phyloP scores from a whole-genome alignment of 2,113 vertebrate genomes.

The Strigops habroptila region DNA sequence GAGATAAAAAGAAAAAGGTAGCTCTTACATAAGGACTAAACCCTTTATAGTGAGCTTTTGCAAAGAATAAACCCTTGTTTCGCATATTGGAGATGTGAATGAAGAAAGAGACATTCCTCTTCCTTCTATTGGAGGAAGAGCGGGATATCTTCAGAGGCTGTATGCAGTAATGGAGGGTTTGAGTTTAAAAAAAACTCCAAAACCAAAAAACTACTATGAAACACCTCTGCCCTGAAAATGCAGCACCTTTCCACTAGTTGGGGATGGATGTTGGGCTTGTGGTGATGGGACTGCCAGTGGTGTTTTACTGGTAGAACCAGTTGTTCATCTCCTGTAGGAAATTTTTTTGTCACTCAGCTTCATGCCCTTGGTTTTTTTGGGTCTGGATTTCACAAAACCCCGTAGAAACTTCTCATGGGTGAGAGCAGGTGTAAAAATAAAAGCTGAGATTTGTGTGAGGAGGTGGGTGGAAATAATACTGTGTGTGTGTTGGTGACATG shows the following conservation, averaged over 20 bases:
- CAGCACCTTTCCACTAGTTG: not conserved
- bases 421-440: not conserved
- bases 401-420: not conserved
- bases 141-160: not conserved
- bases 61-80: not conserved
- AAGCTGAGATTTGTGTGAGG: not conserved
- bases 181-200: not conserved
- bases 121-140: not conserved
- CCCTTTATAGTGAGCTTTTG: not conserved
- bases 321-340: not conserved
- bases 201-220: not conserved
- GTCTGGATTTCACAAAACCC: not conserved
- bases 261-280: conserved; percentile 21
- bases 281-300: not conserved
- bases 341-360: not conserved
- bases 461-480: not conserved
- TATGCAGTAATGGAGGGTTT: not conserved
- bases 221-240: not conserved
- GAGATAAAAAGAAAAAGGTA: not conserved
- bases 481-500: not conserved
- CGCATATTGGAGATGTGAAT: not conserved
- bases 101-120: not conserved
- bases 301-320: conserved; percentile 55
- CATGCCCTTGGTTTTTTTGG: not conserved
- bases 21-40: not conserved